These are phyloP conservation scores for Mythimna ferrago DNA, from an alignment of 2,888 invertebrate genomes.

Conservation along the genomic window DNA sequence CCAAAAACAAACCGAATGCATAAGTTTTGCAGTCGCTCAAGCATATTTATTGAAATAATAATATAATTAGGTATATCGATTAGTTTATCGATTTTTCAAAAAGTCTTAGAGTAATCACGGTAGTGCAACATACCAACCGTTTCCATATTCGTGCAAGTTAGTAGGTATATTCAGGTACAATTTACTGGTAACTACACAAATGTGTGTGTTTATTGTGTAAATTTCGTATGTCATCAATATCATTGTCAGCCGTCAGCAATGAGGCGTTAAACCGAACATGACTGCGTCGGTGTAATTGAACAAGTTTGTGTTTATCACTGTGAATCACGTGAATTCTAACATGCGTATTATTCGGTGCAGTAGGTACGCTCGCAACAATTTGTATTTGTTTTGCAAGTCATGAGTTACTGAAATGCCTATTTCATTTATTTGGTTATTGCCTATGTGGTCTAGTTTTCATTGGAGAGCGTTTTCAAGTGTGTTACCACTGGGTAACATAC, in stretches of 20 bases:
- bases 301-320: conserved; percentile 22
- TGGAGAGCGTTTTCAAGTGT: not conserved
- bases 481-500: not conserved
- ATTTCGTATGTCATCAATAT: conserved; percentile 48
- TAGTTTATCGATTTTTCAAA: conserved; percentile 6
- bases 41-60: too few relatives aligned
- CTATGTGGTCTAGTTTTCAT: not conserved
- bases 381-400: conserved; percentile 3
- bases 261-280: conserved; percentile 44
- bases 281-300: conserved; percentile 36
- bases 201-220: conserved; percentile 30
- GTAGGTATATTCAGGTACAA: conserved; percentile 11
- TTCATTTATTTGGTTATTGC: not conserved
- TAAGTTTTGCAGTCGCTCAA: too few relatives aligned
- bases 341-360: conserved; percentile 19
- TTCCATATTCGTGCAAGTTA: conserved; percentile 38
- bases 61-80: not conserved
- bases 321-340: conserved; percentile 8
- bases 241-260: conserved; percentile 41
- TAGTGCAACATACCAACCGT: not conserved
- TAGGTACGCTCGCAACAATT: not conserved
- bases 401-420: conserved; percentile 1
- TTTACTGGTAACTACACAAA: conserved; percentile 34
- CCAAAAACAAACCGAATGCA: too few relatives aligned
- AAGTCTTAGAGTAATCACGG: conserved; percentile 2